Evolutionary conservation across 2,888 invertebrate species (phyloP).

Genomic region (Hydrotaea cyrtoneurina): DNA sequence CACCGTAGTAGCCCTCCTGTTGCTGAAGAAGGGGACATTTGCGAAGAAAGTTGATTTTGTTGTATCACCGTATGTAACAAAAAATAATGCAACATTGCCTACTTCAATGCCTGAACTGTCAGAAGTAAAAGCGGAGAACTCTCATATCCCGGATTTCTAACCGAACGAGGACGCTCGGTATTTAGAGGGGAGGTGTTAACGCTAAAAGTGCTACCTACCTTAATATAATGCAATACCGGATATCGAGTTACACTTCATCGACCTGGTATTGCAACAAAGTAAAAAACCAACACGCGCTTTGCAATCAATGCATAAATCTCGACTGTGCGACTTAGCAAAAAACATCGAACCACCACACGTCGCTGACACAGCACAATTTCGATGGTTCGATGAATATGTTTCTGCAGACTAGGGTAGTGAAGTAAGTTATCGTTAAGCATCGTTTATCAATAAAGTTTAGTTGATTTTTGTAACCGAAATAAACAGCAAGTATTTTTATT

Average conservation of each 20-base stretch:
- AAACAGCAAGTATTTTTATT: background rate
- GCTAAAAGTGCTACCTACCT: constrained; percentile 1
- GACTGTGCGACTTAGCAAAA: background rate
- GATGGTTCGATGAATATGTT: background rate
- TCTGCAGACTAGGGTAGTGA: background rate
- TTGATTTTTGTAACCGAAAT: background rate
- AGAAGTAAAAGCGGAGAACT: constrained; percentile 1
- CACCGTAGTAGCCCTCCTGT: background rate
- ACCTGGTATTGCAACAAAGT: background rate
- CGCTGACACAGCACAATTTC: background rate
- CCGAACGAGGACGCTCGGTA: constrained; percentile 35
- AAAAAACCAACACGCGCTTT: background rate
- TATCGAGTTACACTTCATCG: background rate
- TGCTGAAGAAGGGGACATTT: background rate
- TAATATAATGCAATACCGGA: constrained; percentile 12
- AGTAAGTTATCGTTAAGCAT: constrained; percentile 9
- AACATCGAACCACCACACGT: constrained; percentile 5
- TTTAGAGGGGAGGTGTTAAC: constrained; percentile 17
- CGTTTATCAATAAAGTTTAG: background rate
- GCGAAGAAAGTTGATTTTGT: background rate
- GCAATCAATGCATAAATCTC: background rate
- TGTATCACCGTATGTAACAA: background rate
- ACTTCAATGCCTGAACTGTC: constrained; percentile 44
- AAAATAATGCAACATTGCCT: background rate
- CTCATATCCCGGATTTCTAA: constrained; percentile 33